Conservation (phyloP, 2,888 invertebrate genomes). For the Autographa pulchrina region DNA sequence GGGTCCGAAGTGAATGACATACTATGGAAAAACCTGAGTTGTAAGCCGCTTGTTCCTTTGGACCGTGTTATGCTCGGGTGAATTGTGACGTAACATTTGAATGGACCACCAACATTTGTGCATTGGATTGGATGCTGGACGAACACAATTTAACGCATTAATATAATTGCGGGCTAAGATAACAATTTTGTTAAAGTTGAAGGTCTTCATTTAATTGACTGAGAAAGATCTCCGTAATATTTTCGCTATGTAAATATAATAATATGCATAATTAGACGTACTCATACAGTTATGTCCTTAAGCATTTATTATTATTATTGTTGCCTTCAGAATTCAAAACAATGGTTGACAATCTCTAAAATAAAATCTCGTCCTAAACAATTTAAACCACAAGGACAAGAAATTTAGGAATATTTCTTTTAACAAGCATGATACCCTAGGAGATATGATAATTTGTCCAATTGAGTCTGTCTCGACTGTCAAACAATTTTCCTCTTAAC, state of each 20-base stretch:
- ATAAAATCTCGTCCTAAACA: not conserved
- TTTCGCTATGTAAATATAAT: not conserved
- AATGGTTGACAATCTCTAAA: not conserved
- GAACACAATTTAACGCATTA: constrained; percentile 39
- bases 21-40: constrained; percentile 63
- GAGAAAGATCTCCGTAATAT: not conserved
- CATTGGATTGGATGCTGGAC: constrained; percentile 38
- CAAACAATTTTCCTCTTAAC: constrained; percentile 43
- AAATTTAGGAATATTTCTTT: constrained; percentile 6
- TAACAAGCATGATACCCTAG: constrained; percentile 37
- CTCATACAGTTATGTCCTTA: not conserved
- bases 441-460: constrained; percentile 41
- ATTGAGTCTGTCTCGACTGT: constrained; percentile 38
- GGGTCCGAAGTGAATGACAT: constrained; percentile 49
- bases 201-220: not conserved
- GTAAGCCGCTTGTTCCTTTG: constrained; percentile 39
- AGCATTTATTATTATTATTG: not conserved
- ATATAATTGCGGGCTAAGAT: constrained; percentile 27
- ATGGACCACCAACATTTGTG: constrained; percentile 43
- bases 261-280: not conserved
- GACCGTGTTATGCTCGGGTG: constrained; percentile 62
- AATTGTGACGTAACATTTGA: constrained; percentile 55
- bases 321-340: not conserved
- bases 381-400: constrained; percentile 1
- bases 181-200: constrained; percentile 26